A percentile compares a stretch with the other conserved stretches of the same genome.
Conservation (phyloP, 1,140 invertebrate genomes). For the Bombus fervidus region DNA sequence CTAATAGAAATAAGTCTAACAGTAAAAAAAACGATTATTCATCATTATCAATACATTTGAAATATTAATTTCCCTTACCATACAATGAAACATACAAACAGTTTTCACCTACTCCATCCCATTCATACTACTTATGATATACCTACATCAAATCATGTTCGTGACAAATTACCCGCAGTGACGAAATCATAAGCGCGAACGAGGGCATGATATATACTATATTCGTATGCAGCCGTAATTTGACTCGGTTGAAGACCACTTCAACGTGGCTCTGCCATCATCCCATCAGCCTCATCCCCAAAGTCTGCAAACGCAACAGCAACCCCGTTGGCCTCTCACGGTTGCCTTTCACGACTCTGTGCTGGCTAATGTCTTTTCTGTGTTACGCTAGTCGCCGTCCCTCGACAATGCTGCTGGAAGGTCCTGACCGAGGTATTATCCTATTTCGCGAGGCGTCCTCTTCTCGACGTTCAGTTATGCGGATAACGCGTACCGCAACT, state of each 20-base stretch:
- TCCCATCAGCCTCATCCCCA: conserved; percentile 49
- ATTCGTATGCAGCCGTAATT: conserved; percentile 58
- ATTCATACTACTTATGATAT: neutral
- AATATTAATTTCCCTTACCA: neutral
- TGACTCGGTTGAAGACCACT: conserved; percentile 61
- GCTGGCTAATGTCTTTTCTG: conserved; percentile 81
- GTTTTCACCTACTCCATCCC: neutral
- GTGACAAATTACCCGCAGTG: neutral
- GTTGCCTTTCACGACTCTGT: conserved; percentile 61
- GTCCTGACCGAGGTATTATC: conserved; percentile 74
- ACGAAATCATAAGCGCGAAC: conserved; percentile 7
- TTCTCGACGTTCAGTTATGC: conserved; percentile 67
- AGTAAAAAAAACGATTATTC: neutral
- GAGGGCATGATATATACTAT: conserved; percentile 5
- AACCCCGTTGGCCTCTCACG: conserved; percentile 43
- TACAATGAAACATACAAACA: no score
- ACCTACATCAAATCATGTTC: neutral
- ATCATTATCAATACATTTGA: neutral
- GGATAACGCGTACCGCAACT: conserved; percentile 59
- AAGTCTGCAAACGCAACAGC: conserved; percentile 43
- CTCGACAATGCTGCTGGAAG: conserved; percentile 69
- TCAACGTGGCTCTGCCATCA: conserved; percentile 59
- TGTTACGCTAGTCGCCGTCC: conserved; percentile 77
- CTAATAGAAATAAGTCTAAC: neutral
- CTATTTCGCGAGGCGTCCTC: conserved; percentile 73